A percentile compares a stretch with the other conserved stretches of the same genome.
Conservation (phyloP, 2,797 vertebrate species). For the Alosa sapidissima region DNA sequence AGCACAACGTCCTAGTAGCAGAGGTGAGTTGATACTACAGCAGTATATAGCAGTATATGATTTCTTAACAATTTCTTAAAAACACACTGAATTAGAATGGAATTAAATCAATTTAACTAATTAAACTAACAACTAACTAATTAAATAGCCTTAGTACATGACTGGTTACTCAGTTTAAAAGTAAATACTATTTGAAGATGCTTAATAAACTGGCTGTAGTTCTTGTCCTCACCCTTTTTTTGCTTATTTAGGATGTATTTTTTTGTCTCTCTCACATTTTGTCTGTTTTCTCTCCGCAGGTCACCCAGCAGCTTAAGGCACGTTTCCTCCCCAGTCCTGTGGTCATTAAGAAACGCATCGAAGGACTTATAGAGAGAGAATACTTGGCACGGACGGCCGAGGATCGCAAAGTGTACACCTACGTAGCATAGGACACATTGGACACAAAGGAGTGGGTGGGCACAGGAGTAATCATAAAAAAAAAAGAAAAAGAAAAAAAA, state of each 20-base stretch:
- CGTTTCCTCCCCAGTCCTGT: constrained; percentile 97
- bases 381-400: constrained; percentile 98
- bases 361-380: constrained; percentile 99
- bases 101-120: neutral
- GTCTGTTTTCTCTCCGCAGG: constrained; percentile 68
- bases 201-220: neutral
- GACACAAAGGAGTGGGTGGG: constrained; percentile 21
- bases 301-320: constrained; percentile 94
- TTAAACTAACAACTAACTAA: neutral
- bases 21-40: constrained; percentile 79
- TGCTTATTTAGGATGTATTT: neutral
- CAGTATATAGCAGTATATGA: neutral
- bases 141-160: neutral
- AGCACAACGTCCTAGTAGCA: constrained; percentile 98
- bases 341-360: constrained; percentile 99
- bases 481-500: constrained; percentile 56
- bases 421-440: constrained; percentile 87
- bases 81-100: neutral
- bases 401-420: constrained; percentile 99
- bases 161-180: neutral
- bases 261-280: neutral
- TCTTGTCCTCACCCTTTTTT: neutral
- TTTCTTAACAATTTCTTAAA: neutral
- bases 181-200: neutral
- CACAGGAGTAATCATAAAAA: constrained; percentile 39